Evolutionary conservation across 2,113 vertebrate genomes (phyloP), one percentile per base, ranked within the genome.

Genomic region (Apteryx owenii): DNA sequence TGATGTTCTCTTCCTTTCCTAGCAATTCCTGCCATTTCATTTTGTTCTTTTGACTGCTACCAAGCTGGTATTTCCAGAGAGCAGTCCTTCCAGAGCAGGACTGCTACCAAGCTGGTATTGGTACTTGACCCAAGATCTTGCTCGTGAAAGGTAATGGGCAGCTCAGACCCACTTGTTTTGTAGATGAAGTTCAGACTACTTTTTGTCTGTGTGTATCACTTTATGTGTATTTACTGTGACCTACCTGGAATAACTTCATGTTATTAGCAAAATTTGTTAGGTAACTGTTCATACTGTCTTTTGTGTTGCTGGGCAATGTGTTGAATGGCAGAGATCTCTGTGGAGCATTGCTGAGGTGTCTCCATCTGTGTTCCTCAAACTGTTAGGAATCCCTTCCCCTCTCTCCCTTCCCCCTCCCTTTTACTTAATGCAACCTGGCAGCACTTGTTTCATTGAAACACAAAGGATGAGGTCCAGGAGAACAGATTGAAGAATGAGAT

Each of bases 401-500:
- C 54, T 46, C 15, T 13, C 44, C 44, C 44, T 16, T 16, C 44
- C 44, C 44, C 22, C 11, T 22, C 44, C 22, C 18, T 25, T 69
- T 93, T 38, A 6, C 33, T 42, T 53, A 21, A n/a, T 10, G 51
- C 81, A 58, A 38, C 62, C 78, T 89, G 73, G 4, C 31, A 75
- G 60, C 80, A 71, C 44, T 15, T 46, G 44, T 46, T 46, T 46
- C 14, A 16, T 16, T 46, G 16, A 16, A 46, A 16, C 44, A 46
- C 44, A 16, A 46, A 46, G 44, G 44, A 46, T 0, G 0, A 7
- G 51, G 15, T 16, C 53, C 54, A 50, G 38, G 31, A 64, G 29
- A 42, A 26, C 0, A 0, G 61, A 2, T 5, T 64, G n/a, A 75
- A 51, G 80, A 62, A 36, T 26, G 23, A 73, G 17, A 53, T 15